Percentiles rank a stretch among this genome's conserved stretches.
These are phyloP conservation scores for Cynopterus sphinx DNA, from an alignment of 2,797 vertebrate genomes.

Conservation along the genomic window DNA sequence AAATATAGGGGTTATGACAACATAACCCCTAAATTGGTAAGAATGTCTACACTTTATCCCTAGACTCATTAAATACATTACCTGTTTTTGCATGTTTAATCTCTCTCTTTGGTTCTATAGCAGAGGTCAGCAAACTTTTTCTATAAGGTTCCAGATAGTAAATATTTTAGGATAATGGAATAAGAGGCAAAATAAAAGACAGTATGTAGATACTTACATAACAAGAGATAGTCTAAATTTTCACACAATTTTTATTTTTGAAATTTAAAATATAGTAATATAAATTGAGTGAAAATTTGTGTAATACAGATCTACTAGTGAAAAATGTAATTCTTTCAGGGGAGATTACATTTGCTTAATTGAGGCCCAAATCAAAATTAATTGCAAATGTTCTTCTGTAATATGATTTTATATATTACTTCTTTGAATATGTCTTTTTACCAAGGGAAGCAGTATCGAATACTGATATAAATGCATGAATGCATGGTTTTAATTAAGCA, in stretches of 20 bases:
- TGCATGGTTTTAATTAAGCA: not conserved
- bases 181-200: not conserved
- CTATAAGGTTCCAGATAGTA: not conserved
- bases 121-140: not conserved
- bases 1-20: not conserved
- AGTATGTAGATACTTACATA: not conserved
- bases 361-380: not conserved
- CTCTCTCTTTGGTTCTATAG: not conserved
- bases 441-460: not conserved
- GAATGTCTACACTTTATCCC: not conserved
- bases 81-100: not conserved
- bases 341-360: not conserved
- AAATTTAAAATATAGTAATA: not conserved
- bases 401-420: not conserved
- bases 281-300: not conserved
- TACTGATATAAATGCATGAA: not conserved
- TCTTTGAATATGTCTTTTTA: conserved; percentile 13
- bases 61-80: not conserved
- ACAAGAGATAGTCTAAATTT: not conserved
- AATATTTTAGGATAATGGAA: not conserved
- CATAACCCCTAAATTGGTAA: not conserved
- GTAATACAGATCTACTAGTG: not conserved
- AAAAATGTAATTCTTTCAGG: not conserved
- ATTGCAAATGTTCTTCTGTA: not conserved
- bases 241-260: not conserved